phyloP scores from a whole-genome alignment of 2,888 invertebrate genomes.

The Chloroclysta siterata region DNA sequence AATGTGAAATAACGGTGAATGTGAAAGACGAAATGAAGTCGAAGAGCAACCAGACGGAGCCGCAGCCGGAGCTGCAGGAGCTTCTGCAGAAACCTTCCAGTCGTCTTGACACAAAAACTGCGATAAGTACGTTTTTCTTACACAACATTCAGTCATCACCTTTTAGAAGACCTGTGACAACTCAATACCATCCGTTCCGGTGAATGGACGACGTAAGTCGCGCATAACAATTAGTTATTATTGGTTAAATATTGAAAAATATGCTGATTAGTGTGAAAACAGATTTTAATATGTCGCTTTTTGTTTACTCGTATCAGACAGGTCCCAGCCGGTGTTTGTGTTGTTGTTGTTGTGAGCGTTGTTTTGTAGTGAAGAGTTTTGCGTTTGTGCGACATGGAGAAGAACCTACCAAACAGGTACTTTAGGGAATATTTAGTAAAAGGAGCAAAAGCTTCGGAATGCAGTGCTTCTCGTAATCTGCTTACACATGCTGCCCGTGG shows the following conservation, averaged over 20 bases:
- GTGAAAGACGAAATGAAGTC: constrained; percentile 67
- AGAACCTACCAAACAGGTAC: not conserved
- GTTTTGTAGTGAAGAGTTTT: constrained; percentile 7
- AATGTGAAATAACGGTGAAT: constrained; percentile 42
- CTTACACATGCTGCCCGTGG: constrained; percentile 3
- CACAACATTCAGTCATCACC: constrained; percentile 48
- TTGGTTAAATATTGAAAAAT: constrained; percentile 51
- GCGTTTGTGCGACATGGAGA: not conserved
- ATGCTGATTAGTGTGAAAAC: constrained; percentile 39
- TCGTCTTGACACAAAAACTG: constrained; percentile 60
- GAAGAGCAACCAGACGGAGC: constrained; percentile 53
- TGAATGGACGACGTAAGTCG: constrained; percentile 60
- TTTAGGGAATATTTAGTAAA: not conserved
- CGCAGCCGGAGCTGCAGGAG: constrained; percentile 74
- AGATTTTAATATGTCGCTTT: constrained; percentile 40
- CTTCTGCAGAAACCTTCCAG: constrained; percentile 70
- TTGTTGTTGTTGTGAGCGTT: constrained; percentile 12
- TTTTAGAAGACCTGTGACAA: constrained; percentile 57
- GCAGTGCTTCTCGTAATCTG: constrained; percentile 25
- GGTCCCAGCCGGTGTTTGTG: constrained; percentile 25
- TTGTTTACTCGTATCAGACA: constrained; percentile 39
- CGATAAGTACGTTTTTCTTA: constrained; percentile 70
- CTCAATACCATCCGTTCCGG: constrained; percentile 70
- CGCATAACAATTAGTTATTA: constrained; percentile 58
- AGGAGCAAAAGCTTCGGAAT: constrained; percentile 46